Evolutionary conservation across 2,888 invertebrate species (phyloP).

Genomic region (Melieria crassipennis): DNA sequence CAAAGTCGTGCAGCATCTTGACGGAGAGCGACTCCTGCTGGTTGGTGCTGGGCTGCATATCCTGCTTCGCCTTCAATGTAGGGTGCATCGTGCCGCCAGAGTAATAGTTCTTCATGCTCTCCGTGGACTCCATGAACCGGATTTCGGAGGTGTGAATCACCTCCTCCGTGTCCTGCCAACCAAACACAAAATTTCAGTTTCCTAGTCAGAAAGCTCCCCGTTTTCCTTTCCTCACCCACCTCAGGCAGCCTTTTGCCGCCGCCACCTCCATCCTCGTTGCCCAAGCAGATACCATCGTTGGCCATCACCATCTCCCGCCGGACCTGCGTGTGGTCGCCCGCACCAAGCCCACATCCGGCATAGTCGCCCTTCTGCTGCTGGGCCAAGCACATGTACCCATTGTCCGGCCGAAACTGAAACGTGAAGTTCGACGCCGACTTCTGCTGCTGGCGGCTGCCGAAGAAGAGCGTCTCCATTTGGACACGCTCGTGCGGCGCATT

Average conservation of each 20-base stretch:
- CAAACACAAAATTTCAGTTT: neutral
- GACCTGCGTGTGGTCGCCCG: too few species aligned
- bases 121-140: constrained; percentile 41
- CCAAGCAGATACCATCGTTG: too few species aligned
- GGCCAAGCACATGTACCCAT: constrained; percentile 20
- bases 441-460: constrained; percentile 25
- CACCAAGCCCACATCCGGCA: too few species aligned
- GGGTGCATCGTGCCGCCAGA: constrained; percentile 31
- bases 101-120: constrained; percentile 39
- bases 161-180: constrained; percentile 38
- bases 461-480: constrained; percentile 37
- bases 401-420: constrained; percentile 23
- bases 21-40: constrained; percentile 29
- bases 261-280: too few species aligned
- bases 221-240: too few species aligned
- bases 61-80: constrained; percentile 17
- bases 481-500: constrained; percentile 10
- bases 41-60: constrained; percentile 3
- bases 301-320: too few species aligned
- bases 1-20: constrained; percentile 37
- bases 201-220: too few species aligned
- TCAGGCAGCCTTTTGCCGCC: too few species aligned
- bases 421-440: constrained; percentile 33
- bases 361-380: neutral
- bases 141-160: constrained; percentile 39